These are phyloP conservation scores for Anthopleura sola DNA, from an alignment of 64 coral and sea anemone species.

Conservation along the genomic window DNA sequence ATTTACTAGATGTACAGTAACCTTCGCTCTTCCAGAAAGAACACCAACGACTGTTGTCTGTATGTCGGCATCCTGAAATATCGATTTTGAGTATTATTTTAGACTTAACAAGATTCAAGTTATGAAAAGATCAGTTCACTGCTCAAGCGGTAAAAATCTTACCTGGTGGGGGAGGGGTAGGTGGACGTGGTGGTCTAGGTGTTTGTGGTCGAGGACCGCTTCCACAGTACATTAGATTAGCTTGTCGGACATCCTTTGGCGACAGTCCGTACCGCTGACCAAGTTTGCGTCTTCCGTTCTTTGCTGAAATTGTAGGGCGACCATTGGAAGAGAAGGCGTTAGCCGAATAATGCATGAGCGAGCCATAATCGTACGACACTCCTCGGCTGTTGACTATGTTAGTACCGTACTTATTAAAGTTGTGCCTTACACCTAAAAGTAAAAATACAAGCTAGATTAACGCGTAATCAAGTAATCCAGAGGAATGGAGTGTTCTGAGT, in stretches of 20 bases:
- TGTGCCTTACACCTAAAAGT: conserved; percentile 51
- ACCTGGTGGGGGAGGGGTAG: conserved; percentile 35
- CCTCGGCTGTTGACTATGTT: conserved; percentile 53
- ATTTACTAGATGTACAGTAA: conserved; percentile 1
- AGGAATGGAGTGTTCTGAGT: too few relatives aligned
- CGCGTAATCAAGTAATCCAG: too few relatives aligned
- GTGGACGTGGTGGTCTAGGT: conserved; percentile 38
- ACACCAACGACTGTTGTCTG: conserved; percentile 36
- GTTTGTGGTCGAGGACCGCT: conserved; percentile 11
- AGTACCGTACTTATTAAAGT: conserved; percentile 74
- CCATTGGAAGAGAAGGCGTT: conserved; percentile 54
- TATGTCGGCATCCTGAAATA: conserved; percentile 63
- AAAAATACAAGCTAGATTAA: too few relatives aligned
- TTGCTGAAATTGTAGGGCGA: conserved; percentile 40
- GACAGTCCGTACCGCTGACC: conserved; percentile 86
- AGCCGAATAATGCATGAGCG: conserved; percentile 76
- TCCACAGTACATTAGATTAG: conserved; percentile 69
- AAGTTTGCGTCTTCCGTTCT: conserved; percentile 49
- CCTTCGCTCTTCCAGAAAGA: conserved; percentile 50
- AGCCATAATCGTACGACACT: conserved; percentile 69
- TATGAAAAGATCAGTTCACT: too few relatives aligned
- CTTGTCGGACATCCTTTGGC: conserved; percentile 53
- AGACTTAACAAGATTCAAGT: too few relatives aligned
- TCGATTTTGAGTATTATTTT: too few relatives aligned
- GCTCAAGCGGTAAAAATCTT: too few relatives aligned